Conservation (phyloP, 2,113 vertebrate species). For the Ahaetulla prasina region DNA sequence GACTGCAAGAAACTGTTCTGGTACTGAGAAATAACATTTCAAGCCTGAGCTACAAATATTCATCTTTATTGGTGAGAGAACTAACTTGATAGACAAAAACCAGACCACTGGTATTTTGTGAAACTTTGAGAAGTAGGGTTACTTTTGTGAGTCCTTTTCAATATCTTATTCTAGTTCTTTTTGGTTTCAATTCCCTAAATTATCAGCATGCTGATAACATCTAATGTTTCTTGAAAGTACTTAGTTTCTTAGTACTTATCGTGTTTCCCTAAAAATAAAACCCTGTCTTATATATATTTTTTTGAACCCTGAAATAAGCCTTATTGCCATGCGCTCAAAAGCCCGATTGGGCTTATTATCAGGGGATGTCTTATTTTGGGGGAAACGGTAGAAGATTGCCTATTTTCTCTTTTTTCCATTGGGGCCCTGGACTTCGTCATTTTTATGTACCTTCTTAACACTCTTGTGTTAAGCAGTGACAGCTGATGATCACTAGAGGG, state of each 20-base stretch:
- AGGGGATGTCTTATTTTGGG: too few relatives aligned
- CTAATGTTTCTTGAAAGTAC: not conserved
- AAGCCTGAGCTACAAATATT: not conserved
- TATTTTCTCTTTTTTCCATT: not conserved
- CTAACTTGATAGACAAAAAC: too few relatives aligned
- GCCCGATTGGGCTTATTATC: too few relatives aligned
- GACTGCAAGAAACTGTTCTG: too few relatives aligned
- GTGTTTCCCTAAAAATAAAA: too few relatives aligned
- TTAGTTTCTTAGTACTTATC: not conserved
- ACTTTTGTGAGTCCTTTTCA: not conserved
- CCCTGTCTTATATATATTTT: too few relatives aligned
- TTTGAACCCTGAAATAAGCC: too few relatives aligned
- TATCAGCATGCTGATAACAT: not conserved
- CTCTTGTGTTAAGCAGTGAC: not conserved
- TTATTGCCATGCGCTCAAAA: too few relatives aligned
- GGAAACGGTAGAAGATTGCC: not conserved
- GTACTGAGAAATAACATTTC: not conserved
- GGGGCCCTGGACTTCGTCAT: not conserved
- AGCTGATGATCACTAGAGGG: not conserved
- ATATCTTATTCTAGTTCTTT: not conserved
- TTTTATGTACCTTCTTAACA: not conserved
- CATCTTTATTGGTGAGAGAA: not conserved
- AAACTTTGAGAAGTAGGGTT: not conserved
- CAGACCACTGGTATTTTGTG: not conserved
- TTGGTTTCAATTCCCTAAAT: not conserved